Conservation (phyloP, 2,888 invertebrate species). For the Drosophila fungiperda region DNA sequence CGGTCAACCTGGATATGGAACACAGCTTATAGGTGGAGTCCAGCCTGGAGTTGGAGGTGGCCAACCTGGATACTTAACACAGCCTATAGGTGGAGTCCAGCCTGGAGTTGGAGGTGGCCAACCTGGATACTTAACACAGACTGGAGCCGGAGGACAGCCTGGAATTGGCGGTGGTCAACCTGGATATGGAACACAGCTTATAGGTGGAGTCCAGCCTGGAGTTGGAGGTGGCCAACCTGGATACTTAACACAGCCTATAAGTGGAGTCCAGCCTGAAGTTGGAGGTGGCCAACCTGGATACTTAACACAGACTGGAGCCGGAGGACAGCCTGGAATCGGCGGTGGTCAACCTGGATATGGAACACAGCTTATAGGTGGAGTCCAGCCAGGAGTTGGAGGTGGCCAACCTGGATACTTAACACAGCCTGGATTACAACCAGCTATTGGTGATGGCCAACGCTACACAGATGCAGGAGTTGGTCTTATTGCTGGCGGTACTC, state of each 20-base stretch:
- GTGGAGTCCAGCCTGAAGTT: slow-evolving; percentile 1
- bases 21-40: slow-evolving; percentile 1
- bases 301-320: background rate
- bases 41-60: slow-evolving; percentile 24
- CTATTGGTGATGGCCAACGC: slow-evolving; percentile 21
- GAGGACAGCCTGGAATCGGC: slow-evolving; percentile 8
- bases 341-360: slow-evolving; percentile 27
- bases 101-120: background rate
- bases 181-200: too few relatives aligned
- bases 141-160: too few relatives aligned
- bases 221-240: background rate
- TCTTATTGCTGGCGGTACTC: slow-evolving; percentile 28
- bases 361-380: slow-evolving; percentile 25
- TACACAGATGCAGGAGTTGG: slow-evolving; percentile 49
- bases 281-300: slow-evolving; percentile 2
- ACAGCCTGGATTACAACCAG: slow-evolving; percentile 22
- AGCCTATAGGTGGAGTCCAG: slow-evolving; percentile 11
- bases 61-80: slow-evolving; percentile 24
- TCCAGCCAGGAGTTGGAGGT: slow-evolving; percentile 23
- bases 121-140: too few relatives aligned
- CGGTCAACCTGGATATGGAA: slow-evolving; percentile 34
- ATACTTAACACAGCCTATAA: slow-evolving; percentile 3
- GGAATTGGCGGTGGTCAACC: too few relatives aligned
- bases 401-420: slow-evolving; percentile 24
- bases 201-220: too few relatives aligned